Conservation (phyloP, 2,113 vertebrate genomes). For the human region GRCh38 chr2:54864001-54864500, state of each 20-base stretch:
- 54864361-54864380: slow-evolving; percentile 48
- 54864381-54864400: not conserved
- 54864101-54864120: not conserved
- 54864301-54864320: not conserved
- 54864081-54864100: not conserved
- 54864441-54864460: not conserved
- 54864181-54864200: not conserved
- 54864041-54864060: not conserved
- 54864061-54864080: not conserved
- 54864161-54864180: not conserved
- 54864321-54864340: slow-evolving; percentile 35
- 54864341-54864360: slow-evolving; percentile 63
- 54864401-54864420: slow-evolving; percentile 36
- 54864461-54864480: not conserved
- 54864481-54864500: not conserved
- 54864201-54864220: not conserved
- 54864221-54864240: not conserved
- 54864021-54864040: not conserved
- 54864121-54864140: not conserved
- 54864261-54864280: not conserved
- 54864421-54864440: not conserved
- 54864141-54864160: not conserved
- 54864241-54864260: not conserved
- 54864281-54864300: not conserved
- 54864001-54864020: not conserved